Conservation (phyloP, 2,797 vertebrate species). For the Cygnus olor region DNA sequence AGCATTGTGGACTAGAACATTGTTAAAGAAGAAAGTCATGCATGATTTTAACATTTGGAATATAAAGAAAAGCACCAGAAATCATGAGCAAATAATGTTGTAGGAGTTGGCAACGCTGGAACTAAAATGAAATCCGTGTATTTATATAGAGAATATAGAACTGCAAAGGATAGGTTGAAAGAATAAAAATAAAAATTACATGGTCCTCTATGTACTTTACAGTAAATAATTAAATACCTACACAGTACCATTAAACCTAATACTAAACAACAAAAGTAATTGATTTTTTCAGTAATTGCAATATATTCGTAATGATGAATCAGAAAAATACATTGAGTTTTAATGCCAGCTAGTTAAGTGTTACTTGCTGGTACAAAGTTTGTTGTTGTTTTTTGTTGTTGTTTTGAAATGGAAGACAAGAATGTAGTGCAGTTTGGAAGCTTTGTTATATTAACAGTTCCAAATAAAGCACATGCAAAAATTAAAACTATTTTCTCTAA, state of each 20-base stretch:
- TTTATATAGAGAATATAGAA: background rate
- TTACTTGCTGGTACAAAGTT: background rate
- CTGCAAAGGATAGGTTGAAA: background rate
- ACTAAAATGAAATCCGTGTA: background rate
- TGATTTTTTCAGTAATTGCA: background rate
- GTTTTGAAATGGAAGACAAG: background rate
- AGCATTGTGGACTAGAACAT: background rate
- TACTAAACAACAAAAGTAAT: background rate
- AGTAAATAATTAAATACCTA: background rate
- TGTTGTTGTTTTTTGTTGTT: background rate
- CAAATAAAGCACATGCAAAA: slow-evolving; percentile 16
- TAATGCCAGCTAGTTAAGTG: background rate
- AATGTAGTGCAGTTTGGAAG: background rate
- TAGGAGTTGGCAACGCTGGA: background rate
- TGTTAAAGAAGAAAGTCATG: background rate
- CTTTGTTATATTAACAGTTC: background rate
- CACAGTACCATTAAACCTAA: background rate
- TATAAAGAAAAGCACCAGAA: background rate
- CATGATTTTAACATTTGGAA: background rate
- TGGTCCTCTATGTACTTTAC: background rate
- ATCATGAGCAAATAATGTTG: background rate
- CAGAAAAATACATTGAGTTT: background rate
- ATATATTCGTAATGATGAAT: background rate
- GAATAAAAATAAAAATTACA: background rate
- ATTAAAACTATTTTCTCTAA: background rate